These are phyloP conservation scores for Tethya wilhelma DNA, from an alignment of 37 sponge, comb jelly and placozoan species.

Conservation along the genomic window DNA sequence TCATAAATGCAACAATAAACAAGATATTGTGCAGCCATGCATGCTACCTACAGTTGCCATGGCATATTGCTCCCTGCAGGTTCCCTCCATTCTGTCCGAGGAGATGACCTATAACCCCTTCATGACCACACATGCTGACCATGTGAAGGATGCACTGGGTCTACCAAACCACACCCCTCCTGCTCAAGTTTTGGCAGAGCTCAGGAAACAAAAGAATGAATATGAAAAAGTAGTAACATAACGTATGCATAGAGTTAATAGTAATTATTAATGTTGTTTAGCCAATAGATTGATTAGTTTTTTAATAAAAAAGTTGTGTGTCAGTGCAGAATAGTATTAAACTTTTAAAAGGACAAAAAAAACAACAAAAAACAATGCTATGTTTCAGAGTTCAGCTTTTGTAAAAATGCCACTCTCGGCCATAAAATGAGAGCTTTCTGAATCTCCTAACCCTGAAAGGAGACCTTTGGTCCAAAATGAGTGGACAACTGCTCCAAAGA, in stretches of 20 bases:
- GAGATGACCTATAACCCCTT: slow-evolving; percentile 76
- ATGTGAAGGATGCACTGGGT: slow-evolving; percentile 33
- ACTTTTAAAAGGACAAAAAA: neutral
- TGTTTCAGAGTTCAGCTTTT: neutral
- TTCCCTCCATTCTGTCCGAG: slow-evolving; percentile 69
- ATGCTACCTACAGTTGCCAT: no score
- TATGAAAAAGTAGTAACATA: slow-evolving; percentile 7
- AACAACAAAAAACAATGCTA: no score
- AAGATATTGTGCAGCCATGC: no score
- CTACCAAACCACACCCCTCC: neutral
- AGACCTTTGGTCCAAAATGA: neutral
- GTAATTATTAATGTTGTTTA: neutral
- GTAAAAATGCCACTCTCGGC: no score
- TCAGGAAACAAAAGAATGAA: slow-evolving; percentile 27
- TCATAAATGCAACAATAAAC: no score
- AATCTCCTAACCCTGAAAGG: no score
- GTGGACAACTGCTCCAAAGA: slow-evolving; percentile 16
- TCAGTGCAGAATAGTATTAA: neutral
- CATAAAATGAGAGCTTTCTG: no score
- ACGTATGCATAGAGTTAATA: no score
- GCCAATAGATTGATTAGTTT: neutral
- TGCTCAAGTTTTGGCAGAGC: slow-evolving; percentile 31
- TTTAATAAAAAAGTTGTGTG: neutral
- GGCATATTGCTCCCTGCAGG: slow-evolving; percentile 25
- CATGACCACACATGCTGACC: slow-evolving; percentile 25